These are phyloP conservation scores for Manduca sexta DNA, from an alignment of 1,140 invertebrate genomes.

Conservation along the genomic window DNA sequence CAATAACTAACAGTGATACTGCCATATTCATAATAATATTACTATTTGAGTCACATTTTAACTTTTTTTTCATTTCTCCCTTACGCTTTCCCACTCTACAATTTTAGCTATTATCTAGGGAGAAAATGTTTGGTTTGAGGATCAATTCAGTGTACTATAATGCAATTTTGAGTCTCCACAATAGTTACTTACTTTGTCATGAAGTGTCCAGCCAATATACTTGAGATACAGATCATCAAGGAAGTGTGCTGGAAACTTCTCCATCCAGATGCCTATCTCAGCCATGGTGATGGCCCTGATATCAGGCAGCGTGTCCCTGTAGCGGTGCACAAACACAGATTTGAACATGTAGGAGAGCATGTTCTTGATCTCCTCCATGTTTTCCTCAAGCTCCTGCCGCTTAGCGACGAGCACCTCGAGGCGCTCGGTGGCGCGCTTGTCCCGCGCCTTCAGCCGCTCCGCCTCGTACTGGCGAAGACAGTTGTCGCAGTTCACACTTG, in stretches of 20 bases:
- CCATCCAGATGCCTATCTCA: constrained; percentile 99
- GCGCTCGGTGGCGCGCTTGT: constrained; percentile 85
- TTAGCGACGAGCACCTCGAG: constrained; percentile 94
- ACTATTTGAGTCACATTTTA: too few relatives aligned
- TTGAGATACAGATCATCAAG: constrained; percentile 98
- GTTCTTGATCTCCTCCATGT: constrained; percentile 99
- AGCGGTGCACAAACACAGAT: constrained; percentile 98
- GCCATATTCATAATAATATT: too few relatives aligned
- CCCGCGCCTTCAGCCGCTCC: constrained; percentile 89
- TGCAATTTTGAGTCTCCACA: constrained; percentile 30
- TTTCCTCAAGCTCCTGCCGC: constrained; percentile 96
- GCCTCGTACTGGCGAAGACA: constrained; percentile 98
- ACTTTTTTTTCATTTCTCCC: too few relatives aligned
- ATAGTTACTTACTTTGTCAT: constrained; percentile 92
- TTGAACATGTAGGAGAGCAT: constrained; percentile 99
- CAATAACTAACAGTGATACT: background rate
- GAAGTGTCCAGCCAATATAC: constrained; percentile 99
- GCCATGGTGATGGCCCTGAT: constrained; percentile 98
- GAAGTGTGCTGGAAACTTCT: constrained; percentile 98
- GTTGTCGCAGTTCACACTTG: constrained; percentile 97
- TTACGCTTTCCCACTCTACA: too few relatives aligned
- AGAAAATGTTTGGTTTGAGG: too few relatives aligned
- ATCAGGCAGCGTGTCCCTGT: constrained; percentile 97
- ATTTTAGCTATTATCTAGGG: too few relatives aligned
- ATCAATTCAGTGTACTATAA: background rate